Conservation (phyloP, 2,888 invertebrate genomes). For the Polydrusus pterygomalis region DNA sequence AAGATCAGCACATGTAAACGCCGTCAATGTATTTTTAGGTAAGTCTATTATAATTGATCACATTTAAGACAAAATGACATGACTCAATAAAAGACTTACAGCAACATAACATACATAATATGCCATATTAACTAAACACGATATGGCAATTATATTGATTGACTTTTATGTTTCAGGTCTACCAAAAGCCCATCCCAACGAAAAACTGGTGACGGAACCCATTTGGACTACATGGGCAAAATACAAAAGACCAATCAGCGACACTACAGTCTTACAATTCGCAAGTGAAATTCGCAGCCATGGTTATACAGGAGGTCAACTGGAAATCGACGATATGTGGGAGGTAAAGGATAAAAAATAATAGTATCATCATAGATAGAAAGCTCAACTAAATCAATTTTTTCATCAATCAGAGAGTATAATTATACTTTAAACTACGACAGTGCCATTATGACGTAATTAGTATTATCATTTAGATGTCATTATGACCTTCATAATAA, state of each 20-base stretch:
- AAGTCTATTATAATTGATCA: conserved; percentile 64
- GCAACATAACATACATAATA: too few species aligned
- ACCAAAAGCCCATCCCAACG: conserved; percentile 74
- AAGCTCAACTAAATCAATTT: neutral
- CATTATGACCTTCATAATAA: too few species aligned
- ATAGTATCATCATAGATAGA: too few species aligned
- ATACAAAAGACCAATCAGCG: conserved; percentile 79
- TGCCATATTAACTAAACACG: too few species aligned
- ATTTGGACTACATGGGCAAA: conserved; percentile 93
- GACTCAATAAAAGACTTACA: too few species aligned
- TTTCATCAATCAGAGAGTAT: too few species aligned
- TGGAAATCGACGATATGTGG: conserved; percentile 93
- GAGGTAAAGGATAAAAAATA: conserved; percentile 72
- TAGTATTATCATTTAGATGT: too few species aligned
- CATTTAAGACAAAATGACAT: too few species aligned
- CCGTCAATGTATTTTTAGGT: conserved; percentile 76
- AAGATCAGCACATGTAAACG: conserved; percentile 78
- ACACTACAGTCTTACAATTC: conserved; percentile 75
- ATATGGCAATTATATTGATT: too few species aligned
- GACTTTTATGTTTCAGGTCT: conserved; percentile 19
- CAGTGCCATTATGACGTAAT: too few species aligned
- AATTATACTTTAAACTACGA: too few species aligned
- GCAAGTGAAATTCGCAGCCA: conserved; percentile 80
- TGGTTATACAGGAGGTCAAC: conserved; percentile 82
- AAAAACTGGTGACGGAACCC: conserved; percentile 84